Evolutionary conservation across 1,140 invertebrate species (phyloP), one percentile per base, ranked within the genome.

Genomic region (Ceratina calcarata): DNA sequence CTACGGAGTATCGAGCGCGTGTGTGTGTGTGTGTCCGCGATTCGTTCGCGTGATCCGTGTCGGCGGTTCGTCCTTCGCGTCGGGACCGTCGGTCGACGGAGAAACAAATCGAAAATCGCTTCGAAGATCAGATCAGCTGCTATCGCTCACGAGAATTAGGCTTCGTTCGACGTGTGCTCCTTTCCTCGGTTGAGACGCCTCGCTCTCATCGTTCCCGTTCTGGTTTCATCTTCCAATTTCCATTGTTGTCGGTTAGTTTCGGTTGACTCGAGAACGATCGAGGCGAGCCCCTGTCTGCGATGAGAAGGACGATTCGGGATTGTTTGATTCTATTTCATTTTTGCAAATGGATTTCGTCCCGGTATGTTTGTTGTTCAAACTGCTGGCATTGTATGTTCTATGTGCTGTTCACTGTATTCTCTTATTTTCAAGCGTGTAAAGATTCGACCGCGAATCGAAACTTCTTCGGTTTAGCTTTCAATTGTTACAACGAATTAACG

Each of bases 11-110:
- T 70, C 72, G 72, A 66, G 67, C 67, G 62, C 45, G 22, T 57
- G 64, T 72, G 32, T 6, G 32, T 37, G 2, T 37, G 32, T 37
- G 32, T 37, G 32, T 37, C 61, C 57, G 58, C 37, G 67, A 55
- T 55, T 78, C 67, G 67, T 78, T 66, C 32, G 32, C 51, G 58
- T 62, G 83, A 84, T 84, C 45, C 79, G 65, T 49, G 45, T 37
- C 6, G 70, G 80, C 78, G 78, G 64, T 65, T 81, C 71, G 73
- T 73, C 77, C 78, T 81, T 85, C 82, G 82, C 72, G 83, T 57
- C 83, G 51, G 72, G 72, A 84, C 69, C 67, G 67, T 78, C 79
- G 83, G 51, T 84, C 83, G 83, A 84, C 82, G 82, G 78, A 85
- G 83, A 71, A 81, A 81, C 66, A 83, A 84, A 85, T 65, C 78